Evolutionary conservation across 1,140 invertebrate genomes (phyloP).

Genomic region (Drosophila oshimai): DNA sequence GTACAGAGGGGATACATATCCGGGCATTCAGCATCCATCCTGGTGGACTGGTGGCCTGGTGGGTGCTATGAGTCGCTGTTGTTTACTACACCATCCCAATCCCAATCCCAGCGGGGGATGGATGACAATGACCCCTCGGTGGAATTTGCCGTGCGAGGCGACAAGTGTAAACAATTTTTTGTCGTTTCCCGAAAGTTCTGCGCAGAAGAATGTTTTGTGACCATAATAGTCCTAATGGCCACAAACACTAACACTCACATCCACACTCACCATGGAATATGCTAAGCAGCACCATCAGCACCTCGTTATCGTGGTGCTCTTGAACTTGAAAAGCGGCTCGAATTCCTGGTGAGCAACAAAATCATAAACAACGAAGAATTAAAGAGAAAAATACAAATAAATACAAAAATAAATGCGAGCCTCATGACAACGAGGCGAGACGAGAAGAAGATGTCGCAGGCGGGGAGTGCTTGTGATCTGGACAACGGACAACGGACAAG

Average conservation of each 20-base stretch:
- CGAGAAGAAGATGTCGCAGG: not conserved
- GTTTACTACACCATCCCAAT: not conserved
- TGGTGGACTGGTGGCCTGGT: not conserved
- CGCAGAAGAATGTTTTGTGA: slow-evolving; percentile 38
- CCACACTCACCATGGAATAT: slow-evolving; percentile 9
- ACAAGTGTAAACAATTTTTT: slow-evolving; percentile 46
- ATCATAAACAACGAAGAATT: slow-evolving; percentile 44
- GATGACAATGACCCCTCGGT: not conserved
- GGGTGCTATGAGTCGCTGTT: not conserved
- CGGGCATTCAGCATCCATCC: not conserved
- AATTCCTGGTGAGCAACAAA: slow-evolving; percentile 56
- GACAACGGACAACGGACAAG: no score
- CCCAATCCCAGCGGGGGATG: no score
- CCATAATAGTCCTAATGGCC: slow-evolving; percentile 24
- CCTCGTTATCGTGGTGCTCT: slow-evolving; percentile 39
- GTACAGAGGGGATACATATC: no score
- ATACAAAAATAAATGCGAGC: slow-evolving; percentile 24
- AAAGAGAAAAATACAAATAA: slow-evolving; percentile 23
- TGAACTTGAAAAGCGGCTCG: slow-evolving; percentile 66
- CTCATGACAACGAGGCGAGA: slow-evolving; percentile 40
- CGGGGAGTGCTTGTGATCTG: slow-evolving; percentile 8
- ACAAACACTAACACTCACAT: not conserved
- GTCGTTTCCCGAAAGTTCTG: slow-evolving; percentile 47
- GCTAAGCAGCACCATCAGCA: slow-evolving; percentile 24
- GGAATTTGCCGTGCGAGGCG: not conserved